Base-by-base conservation (phyloP, 1,140 invertebrate genomes). In the Drosophila pallidifrons region DNA sequence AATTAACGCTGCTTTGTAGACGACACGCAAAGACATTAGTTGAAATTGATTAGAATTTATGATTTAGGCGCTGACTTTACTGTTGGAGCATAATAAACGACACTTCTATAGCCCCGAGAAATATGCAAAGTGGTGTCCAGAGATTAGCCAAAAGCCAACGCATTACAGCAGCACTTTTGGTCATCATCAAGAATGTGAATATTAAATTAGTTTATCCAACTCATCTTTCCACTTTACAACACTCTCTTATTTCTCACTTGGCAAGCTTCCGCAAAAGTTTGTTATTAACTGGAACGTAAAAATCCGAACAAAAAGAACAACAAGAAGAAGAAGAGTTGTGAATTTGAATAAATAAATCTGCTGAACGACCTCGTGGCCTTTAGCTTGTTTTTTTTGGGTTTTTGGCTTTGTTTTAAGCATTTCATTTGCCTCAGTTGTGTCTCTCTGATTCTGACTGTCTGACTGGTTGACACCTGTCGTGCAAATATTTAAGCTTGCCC, bases 401-500 rank as follows among this genome's bases (percentile, higher is more conserved):
- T 64, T 15, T 28, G 7, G 16, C 47, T 51, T 43, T 20, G 13
- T 65, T 28, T 55, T 54, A 43, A 46, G 7, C 32, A n/a, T 65
- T 65, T 55, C 13, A 41, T 45, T 54, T 60, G 66, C 43, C 51
- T 59, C 16, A 30, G 10, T 38, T 64, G 51, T 20, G 54, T 20
- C 51, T 49, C 7, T 7, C 20, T 45, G 65, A 60, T 16, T 68
- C 43, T 71, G 73, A 75, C 67, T 32, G 32, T 8, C 7, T 32
- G 32, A 55, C 49, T 49, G 16, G 1, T 11, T 35, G 73, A 75
- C 67, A 71, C 73, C 67, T 75, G 73, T 65, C 73, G 67, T 57
- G 58, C 72, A 75, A 69, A 75, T 75, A 69, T 69, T 69, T 25
- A 51, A 32, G 51, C 45, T 58, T 45, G 46, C 4, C 52, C 43